phyloP scores from a whole-genome alignment of 2,888 invertebrate species.

The Coleophora deauratella region DNA sequence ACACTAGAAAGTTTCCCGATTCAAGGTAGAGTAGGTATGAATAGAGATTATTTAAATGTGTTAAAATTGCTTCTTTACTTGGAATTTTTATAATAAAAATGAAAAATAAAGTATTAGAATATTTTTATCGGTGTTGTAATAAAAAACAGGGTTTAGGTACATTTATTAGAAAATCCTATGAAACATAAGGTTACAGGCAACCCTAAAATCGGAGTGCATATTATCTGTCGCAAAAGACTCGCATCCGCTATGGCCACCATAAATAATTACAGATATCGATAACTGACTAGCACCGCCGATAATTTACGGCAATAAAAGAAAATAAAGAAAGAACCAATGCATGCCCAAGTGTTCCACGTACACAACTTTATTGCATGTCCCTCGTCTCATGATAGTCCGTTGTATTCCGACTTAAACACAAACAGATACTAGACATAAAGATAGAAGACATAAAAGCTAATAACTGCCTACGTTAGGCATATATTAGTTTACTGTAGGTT shows the following conservation, averaged over 20 bases:
- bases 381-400: constrained; percentile 15
- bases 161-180: too few species aligned
- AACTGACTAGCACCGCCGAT: constrained; percentile 37
- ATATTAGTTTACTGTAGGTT: too few species aligned
- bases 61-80: too few species aligned
- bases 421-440: constrained; percentile 30
- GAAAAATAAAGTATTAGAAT: too few species aligned
- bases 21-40: too few species aligned
- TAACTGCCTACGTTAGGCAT: constrained; percentile 23
- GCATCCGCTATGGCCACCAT: constrained; percentile 66
- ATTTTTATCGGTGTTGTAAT: too few species aligned
- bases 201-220: constrained; percentile 22
- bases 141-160: too few species aligned
- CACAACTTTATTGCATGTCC: too few species aligned
- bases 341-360: constrained; percentile 5
- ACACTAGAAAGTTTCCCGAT: too few species aligned
- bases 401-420: constrained; percentile 21
- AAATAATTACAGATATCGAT: constrained; percentile 67
- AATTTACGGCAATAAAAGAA: constrained; percentile 41
- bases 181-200: too few species aligned
- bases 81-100: too few species aligned
- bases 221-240: constrained; percentile 65
- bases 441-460: constrained; percentile 39
- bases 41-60: too few species aligned
- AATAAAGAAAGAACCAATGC: constrained; percentile 29